Percentiles rank a stretch among this genome's conserved stretches.
Evolutionary conservation across 2,797 vertebrate species (phyloP).

Genomic region (Characodon lateralis): DNA sequence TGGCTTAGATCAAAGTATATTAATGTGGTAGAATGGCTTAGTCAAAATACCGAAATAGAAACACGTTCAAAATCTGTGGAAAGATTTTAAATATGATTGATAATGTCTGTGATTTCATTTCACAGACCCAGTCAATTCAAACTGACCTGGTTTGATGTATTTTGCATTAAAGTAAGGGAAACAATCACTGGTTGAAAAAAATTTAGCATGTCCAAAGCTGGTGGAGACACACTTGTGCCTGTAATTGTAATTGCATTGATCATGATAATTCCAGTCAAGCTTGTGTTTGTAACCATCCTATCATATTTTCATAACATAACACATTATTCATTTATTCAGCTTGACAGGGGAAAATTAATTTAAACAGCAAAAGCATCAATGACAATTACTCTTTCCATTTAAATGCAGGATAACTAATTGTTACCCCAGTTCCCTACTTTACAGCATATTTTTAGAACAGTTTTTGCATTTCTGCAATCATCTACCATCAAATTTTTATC

Average conservation of each 20-base stretch:
- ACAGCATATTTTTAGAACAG: not conserved
- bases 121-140: not conserved
- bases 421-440: not conserved
- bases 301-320: not conserved
- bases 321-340: not conserved
- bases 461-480: slow-evolving; percentile 27
- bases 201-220: not conserved
- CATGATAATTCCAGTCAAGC: not conserved
- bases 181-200: not conserved
- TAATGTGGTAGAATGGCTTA: too few species aligned
- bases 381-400: not conserved
- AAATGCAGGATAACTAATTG: not conserved
- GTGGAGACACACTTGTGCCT: not conserved
- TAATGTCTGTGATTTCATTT: not conserved
- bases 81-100: not conserved
- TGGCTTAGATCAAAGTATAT: too few species aligned
- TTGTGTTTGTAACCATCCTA: not conserved
- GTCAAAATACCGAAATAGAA: not conserved
- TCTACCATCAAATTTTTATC: slow-evolving; percentile 47
- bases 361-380: not conserved
- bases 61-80: not conserved
- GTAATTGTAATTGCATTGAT: not conserved
- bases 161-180: not conserved
- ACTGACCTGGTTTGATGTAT: not conserved
- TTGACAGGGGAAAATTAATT: not conserved